Evolutionary conservation across 2,113 vertebrate species (phyloP), one percentile per base, ranked within the genome.

Genomic region (Condylura cristata): DNA sequence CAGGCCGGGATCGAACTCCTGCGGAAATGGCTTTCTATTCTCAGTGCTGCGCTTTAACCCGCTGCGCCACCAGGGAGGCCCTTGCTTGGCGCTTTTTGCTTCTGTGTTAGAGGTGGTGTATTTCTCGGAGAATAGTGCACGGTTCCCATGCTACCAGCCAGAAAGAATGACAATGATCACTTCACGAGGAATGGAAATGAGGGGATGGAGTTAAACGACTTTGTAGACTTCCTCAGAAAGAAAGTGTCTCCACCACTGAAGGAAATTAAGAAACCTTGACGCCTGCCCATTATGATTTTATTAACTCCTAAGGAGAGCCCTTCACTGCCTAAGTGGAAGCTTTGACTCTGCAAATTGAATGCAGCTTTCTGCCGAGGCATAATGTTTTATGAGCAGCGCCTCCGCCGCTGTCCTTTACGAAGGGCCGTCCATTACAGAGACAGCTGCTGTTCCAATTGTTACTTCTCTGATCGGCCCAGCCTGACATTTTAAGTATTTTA

Each of bases 401-500:
- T 0, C 1, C 0, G 22, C 72, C 11, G 20, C 51, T 3, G 28
- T 76, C 80, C 92, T 87, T 86, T 76, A 37, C 3, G 26, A 75
- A 82, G 65, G 7, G 0, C 48, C 2, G 1, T 44, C 91, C 78
- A 71, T 89, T 94, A 88, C 18, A 24, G 68, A 95, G 88, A 83
- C 91, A 95, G 94, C 70, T 78, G 85, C 94, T 61, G 44, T 82
- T 97, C 78, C 58, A 16, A 26, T 53, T 39, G 39, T 86, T 86
- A 10, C 74, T 74, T 76, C 89, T 91, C 89, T 80, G n/a, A 76
- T 93, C 94, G 92, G 83, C 53, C 48, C 13, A n/a, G 39, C 39
- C 71, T 96, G 91, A 95, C 91, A 72, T 89, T 89, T 92, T 65
- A 86, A 76, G 58, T 18, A 44, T 89, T 96, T 97, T 83, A 14